phyloP scores from a whole-genome alignment of 2,888 invertebrate genomes.

The Ophioninae sp. region DNA sequence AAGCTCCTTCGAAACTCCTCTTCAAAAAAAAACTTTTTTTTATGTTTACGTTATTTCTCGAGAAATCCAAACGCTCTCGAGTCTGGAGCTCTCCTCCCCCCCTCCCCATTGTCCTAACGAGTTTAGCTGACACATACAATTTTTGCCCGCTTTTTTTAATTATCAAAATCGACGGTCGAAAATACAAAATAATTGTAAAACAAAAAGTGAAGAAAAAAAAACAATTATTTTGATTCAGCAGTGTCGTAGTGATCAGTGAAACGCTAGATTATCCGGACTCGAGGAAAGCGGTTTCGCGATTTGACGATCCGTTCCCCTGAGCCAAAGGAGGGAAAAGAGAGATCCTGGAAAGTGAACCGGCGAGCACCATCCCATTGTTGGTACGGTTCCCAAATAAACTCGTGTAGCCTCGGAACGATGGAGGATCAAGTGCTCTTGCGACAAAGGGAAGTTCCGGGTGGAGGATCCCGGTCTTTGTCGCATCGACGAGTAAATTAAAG shows the following conservation, averaged over 20 bases:
- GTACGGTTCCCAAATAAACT: conserved; percentile 16
- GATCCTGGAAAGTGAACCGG: background rate
- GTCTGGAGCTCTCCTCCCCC: conserved; percentile 41
- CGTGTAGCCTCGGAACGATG: background rate
- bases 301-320: background rate
- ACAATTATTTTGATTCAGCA: no score
- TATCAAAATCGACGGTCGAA: no score
- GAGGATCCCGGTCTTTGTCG: conserved; percentile 35
- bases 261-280: no score
- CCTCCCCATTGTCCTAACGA: conserved; percentile 33
- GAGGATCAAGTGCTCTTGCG: background rate
- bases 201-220: no score
- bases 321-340: background rate
- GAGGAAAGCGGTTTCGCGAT: background rate
- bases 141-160: no score
- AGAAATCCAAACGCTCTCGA: conserved; percentile 50
- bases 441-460: conserved; percentile 9
- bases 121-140: background rate
- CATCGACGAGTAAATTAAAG: conserved; percentile 52
- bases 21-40: conserved; percentile 50
- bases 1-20: conserved; percentile 28
- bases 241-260: no score
- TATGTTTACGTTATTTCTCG: conserved; percentile 47
- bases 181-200: no score
- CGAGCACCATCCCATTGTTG: background rate